Percentiles rank a stretch among this genome's conserved stretches.
Evolutionary conservation across 2,113 vertebrate species (phyloP).

Genomic region (Canis aureus): DNA sequence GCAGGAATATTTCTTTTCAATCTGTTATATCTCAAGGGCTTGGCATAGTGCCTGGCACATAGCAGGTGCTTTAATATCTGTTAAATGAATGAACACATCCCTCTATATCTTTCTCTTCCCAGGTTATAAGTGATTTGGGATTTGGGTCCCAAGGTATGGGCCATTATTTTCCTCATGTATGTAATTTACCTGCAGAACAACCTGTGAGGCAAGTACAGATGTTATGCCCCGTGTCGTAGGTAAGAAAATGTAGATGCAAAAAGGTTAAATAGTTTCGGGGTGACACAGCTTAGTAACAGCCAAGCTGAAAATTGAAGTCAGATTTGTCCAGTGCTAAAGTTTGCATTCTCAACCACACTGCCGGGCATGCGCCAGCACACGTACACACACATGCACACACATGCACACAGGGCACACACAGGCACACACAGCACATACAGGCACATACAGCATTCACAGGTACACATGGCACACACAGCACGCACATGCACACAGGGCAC

Average conservation of each 20-base stretch:
- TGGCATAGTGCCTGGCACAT: neutral
- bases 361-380: fast-evolving
- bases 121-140: neutral
- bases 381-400: neutral
- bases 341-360: neutral
- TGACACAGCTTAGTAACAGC: neutral
- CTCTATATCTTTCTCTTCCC: neutral
- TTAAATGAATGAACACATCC: neutral
- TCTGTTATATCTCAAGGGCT: neutral
- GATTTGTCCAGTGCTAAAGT: neutral
- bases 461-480: too few species aligned
- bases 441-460: too few species aligned
- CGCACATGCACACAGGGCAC: too few species aligned
- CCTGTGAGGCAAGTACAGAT: neutral
- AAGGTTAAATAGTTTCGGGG: neutral
- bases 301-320: neutral
- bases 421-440: too few species aligned
- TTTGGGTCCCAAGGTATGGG: neutral
- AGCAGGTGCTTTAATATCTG: neutral
- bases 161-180: neutral
- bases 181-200: neutral
- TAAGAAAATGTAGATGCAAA: neutral
- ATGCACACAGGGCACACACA: too few species aligned
- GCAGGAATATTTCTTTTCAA: neutral
- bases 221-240: neutral